phyloP scores from a whole-genome alignment of 1,140 invertebrate genomes.

The Thaumetopoea pityocampa region DNA sequence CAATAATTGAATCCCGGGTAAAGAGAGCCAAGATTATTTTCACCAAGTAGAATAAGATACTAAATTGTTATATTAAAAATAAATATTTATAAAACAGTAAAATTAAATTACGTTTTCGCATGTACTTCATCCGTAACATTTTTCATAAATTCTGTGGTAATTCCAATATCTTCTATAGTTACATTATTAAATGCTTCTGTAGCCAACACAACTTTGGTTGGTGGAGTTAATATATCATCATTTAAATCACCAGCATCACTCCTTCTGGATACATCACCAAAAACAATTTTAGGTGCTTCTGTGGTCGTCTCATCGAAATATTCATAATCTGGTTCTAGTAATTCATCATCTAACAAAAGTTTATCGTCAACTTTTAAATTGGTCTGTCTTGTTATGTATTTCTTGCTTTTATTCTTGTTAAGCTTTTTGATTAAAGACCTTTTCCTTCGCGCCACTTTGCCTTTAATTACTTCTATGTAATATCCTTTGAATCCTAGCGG shows the following conservation, averaged over 20 bases:
- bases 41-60: too few relatives aligned
- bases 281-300: constrained; percentile 7
- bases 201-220: background rate
- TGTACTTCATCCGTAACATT: too few relatives aligned
- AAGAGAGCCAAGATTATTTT: too few relatives aligned
- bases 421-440: constrained; percentile 32
- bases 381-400: constrained; percentile 27
- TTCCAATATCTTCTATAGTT: too few relatives aligned
- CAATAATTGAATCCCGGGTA: too few relatives aligned
- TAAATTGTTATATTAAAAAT: too few relatives aligned
- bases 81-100: too few relatives aligned
- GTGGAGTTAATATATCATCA: constrained; percentile 2
- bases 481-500: constrained; percentile 60
- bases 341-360: constrained; percentile 10
- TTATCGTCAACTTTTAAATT: constrained; percentile 11
- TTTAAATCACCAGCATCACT: background rate
- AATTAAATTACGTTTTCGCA: too few relatives aligned
- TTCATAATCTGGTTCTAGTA: constrained; percentile 18
- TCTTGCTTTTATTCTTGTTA: constrained; percentile 27
- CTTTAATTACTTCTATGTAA: constrained; percentile 17
- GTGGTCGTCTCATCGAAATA: constrained; percentile 19
- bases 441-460: constrained; percentile 1
- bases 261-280: constrained; percentile 8
- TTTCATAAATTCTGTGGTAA: too few relatives aligned
- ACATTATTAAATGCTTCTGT: too few relatives aligned